phyloP scores from a whole-genome alignment of 2,797 vertebrate genomes.

The Hemitrygon akajei region DNA sequence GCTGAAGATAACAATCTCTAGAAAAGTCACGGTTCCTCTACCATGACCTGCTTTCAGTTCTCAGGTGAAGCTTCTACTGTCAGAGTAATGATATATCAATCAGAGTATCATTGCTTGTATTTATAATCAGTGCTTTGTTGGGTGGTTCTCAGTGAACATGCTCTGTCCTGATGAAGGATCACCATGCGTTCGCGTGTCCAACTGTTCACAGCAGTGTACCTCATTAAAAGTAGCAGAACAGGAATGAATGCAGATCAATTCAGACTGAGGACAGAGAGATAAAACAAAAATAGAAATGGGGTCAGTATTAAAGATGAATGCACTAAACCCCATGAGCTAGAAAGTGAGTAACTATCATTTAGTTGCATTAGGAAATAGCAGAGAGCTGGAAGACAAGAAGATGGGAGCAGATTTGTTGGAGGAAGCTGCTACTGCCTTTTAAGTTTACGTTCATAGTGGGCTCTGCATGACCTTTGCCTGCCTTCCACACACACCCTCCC shows the following conservation, averaged over 20 bases:
- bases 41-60: neutral
- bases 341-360: neutral
- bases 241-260: neutral
- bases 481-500: too few species aligned
- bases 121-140: neutral
- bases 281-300: neutral
- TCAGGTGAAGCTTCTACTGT: neutral
- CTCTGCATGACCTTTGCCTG: too few species aligned
- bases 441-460: too few species aligned
- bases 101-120: neutral
- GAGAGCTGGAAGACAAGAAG: too few species aligned
- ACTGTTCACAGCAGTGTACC: constrained; percentile 11
- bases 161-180: neutral
- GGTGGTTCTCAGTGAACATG: neutral
- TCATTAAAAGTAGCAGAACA: constrained; percentile 10
- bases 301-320: neutral
- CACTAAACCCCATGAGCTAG: neutral
- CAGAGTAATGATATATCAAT: neutral
- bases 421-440: too few species aligned
- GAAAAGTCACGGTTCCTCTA: neutral
- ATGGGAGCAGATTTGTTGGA: too few species aligned
- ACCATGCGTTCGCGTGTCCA: neutral
- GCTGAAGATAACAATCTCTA: neutral
- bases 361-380: too few species aligned
- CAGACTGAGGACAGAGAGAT: constrained; percentile 13